Conservation (phyloP, 1,140 invertebrate genomes). For the Muscidifurax raptorellus region DNA sequence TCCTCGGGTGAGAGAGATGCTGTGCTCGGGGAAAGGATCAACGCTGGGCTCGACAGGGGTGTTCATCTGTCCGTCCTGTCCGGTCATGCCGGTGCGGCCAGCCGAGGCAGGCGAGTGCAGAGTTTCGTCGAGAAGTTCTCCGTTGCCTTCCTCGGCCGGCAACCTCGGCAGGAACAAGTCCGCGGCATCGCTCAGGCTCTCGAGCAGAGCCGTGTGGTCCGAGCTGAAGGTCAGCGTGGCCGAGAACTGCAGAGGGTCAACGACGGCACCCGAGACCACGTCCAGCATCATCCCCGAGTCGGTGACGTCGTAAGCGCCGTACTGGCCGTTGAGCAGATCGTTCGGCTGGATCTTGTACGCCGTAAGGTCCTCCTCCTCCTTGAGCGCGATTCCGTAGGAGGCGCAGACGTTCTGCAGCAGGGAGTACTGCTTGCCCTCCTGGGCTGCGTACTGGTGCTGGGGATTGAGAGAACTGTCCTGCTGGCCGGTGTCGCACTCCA, state of each 20-base stretch:
- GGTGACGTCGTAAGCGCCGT: slow-evolving; percentile 82
- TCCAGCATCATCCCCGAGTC: slow-evolving; percentile 89
- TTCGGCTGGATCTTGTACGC: slow-evolving; percentile 82
- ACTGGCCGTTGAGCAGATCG: slow-evolving; percentile 78
- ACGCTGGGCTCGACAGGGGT: slow-evolving; percentile 81
- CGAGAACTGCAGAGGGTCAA: slow-evolving; percentile 88
- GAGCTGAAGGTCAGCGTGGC: slow-evolving; percentile 86
- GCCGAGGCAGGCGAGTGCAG: slow-evolving; percentile 72
- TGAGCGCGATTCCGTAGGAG: slow-evolving; percentile 84
- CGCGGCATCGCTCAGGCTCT: slow-evolving; percentile 83
- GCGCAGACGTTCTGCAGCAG: slow-evolving; percentile 85
- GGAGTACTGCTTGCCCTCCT: slow-evolving; percentile 84
- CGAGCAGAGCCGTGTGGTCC: slow-evolving; percentile 82
- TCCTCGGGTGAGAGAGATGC: slow-evolving; percentile 71
- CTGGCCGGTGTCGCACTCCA: slow-evolving; percentile 86
- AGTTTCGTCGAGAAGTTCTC: slow-evolving; percentile 78
- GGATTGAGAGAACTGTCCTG: slow-evolving; percentile 70
- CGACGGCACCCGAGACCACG: slow-evolving; percentile 83
- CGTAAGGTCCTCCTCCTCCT: slow-evolving; percentile 86
- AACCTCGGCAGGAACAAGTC: slow-evolving; percentile 84
- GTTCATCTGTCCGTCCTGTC: slow-evolving; percentile 79
- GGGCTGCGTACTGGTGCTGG: slow-evolving; percentile 73
- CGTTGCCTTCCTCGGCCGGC: slow-evolving; percentile 78
- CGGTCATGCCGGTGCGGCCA: slow-evolving; percentile 75
- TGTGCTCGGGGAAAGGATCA: slow-evolving; percentile 83